Evolutionary conservation across 2,888 invertebrate species (phyloP), one percentile per base, ranked within the genome.

Genomic region (Limnephilus lunatus): DNA sequence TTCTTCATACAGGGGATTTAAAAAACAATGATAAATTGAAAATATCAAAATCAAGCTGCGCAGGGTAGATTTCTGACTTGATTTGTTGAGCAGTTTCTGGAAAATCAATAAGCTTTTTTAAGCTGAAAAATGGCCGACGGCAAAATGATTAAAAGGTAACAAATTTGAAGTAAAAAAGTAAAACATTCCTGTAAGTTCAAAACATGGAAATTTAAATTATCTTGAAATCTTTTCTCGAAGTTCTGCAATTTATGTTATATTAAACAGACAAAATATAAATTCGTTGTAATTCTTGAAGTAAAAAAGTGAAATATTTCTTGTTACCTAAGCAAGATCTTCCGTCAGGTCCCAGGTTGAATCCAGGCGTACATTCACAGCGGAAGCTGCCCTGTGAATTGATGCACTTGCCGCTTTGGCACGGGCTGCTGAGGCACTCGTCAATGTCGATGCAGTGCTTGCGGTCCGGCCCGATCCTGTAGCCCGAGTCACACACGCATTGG

Each of bases 241-340:
- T 90, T n/a, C n/a, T n/a, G n/a, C n/a, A n/a, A n/a, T n/a, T n/a
- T 48, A 30, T 4, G 25, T 25, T 89, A 81, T 31, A 83, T 87
- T 25, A 92, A 94, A 94, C 31, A n/a, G 11, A n/a, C 12, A 4
- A 7, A 68, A 82, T 39, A 90, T n/a, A 25, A 25, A 19, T n/a
- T n/a, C n/a, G n/a, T n/a, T n/a, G n/a, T n/a, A n/a, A n/a, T 68
- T 19, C 68, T 19, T 19, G 7, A 68, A 7, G 53, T 53, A 19
- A 90, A 81, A 83, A 48, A 35, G 90, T 94, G 25, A 68, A 94
- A 94, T 14, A 48, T 25, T 31, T 14, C 32, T 31, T 32, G 81
- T 80, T 94, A 98, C 98, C 98, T 94, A 98, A 95, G 94, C 98
- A 98, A 35, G 97, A 97, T 94, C 98, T 96, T 68, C 98, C 98